A percentile compares a stretch with the other conserved stretches of the same genome.
Conservation (phyloP, 2,888 invertebrate species). For the Dugesia japonica region DNA sequence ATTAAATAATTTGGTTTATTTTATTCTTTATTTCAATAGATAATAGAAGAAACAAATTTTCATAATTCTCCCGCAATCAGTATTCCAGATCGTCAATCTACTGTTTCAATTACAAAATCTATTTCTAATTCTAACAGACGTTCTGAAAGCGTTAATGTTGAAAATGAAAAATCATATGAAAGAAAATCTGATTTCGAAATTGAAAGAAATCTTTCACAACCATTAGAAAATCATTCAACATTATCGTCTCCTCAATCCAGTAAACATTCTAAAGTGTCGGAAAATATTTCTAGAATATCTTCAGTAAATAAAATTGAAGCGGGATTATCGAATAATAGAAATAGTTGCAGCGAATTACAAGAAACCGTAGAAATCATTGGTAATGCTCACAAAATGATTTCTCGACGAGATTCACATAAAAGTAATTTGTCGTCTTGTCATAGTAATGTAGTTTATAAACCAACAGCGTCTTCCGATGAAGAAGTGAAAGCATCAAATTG, state of each 20-base stretch:
- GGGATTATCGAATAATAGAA: background rate
- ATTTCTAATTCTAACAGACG: background rate
- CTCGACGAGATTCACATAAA: background rate
- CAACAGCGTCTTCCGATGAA: background rate
- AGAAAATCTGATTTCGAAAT: background rate
- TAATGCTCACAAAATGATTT: background rate
- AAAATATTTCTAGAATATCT: background rate
- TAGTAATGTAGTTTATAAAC: background rate
- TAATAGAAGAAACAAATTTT: background rate
- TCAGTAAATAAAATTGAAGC: background rate
- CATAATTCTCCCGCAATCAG: constrained; percentile 3
- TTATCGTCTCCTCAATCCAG: background rate
- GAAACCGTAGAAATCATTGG: background rate
- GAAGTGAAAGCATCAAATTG: background rate
- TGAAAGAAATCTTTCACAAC: background rate
- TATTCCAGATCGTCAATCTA: background rate
- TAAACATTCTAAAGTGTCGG: background rate
- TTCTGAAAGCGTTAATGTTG: background rate
- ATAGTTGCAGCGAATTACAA: background rate
- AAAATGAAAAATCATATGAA: background rate
- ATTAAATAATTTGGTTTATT: background rate
- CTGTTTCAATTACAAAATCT: background rate
- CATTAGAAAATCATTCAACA: background rate
- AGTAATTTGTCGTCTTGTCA: background rate
- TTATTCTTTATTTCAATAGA: background rate